Percentiles rank a stretch among this genome's conserved stretches.
Evolutionary conservation across 2,888 invertebrate genomes (phyloP).

Genomic region (Limenitis camilla): DNA sequence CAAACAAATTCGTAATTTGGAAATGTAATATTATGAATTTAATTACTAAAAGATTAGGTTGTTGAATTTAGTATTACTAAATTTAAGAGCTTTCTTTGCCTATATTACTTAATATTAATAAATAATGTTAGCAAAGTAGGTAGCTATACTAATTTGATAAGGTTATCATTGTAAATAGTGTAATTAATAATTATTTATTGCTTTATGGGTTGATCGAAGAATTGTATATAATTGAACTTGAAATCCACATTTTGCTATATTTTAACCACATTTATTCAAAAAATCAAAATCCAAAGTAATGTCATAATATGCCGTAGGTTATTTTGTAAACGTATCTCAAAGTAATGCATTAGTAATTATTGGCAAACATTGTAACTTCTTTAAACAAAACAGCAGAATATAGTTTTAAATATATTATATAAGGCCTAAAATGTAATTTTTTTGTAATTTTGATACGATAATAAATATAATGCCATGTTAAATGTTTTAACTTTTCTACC

Average conservation of each 20-base stretch:
- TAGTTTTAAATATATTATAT: not conserved
- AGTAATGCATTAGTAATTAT: conserved; percentile 17
- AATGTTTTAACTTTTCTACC: conserved; percentile 19
- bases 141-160: not conserved
- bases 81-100: too few relatives aligned
- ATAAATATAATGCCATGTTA: conserved; percentile 63
- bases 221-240: too few relatives aligned
- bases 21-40: too few relatives aligned
- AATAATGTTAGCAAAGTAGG: too few relatives aligned
- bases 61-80: too few relatives aligned
- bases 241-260: too few relatives aligned
- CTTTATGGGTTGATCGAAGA: too few relatives aligned
- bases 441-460: conserved; percentile 40
- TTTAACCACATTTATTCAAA: not conserved
- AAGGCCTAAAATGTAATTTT: conserved; percentile 9
- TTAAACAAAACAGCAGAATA: not conserved
- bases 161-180: conserved; percentile 22
- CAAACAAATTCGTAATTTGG: too few relatives aligned
- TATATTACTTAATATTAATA: too few relatives aligned
- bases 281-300: conserved; percentile 52
- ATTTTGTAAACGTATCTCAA: conserved; percentile 5
- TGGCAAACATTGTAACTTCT: conserved; percentile 10
- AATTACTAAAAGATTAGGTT: too few relatives aligned
- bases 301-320: conserved; percentile 45
- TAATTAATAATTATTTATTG: not conserved